A percentile compares a stretch with the other conserved stretches of the same genome.
phyloP scores from a whole-genome alignment of 2,888 invertebrate species.

The Dioctria linearis region DNA sequence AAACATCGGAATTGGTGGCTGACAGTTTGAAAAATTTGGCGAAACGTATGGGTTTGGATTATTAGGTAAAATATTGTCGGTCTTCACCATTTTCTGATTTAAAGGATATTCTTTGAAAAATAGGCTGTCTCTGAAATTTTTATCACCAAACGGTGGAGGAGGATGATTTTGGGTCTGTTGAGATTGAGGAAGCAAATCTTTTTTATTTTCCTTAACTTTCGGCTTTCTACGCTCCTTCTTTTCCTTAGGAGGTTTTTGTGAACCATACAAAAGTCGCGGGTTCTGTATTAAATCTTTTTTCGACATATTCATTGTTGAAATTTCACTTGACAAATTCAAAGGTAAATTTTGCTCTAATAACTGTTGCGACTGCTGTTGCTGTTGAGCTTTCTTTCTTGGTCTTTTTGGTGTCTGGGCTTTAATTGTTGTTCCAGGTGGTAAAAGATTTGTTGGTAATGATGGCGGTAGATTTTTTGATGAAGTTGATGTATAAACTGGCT shows the following conservation, averaged over 20 bases:
- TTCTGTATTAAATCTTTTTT: constrained; percentile 42
- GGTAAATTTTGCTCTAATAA: constrained; percentile 53
- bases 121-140: constrained; percentile 66
- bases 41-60: constrained; percentile 62
- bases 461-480: constrained; percentile 15
- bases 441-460: constrained; percentile 6
- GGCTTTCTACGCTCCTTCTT: constrained; percentile 52
- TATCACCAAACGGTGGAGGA: constrained; percentile 20
- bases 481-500: not conserved
- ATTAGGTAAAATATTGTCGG: constrained; percentile 9
- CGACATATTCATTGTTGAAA: constrained; percentile 21
- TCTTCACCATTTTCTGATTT: not conserved
- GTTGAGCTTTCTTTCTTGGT: constrained; percentile 34
- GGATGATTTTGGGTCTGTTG: not conserved
- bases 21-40: constrained; percentile 66
- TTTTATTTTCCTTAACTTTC: constrained; percentile 23
- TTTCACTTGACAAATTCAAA: constrained; percentile 53
- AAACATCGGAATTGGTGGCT: constrained; percentile 68
- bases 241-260: constrained; percentile 36
- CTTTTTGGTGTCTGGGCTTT: constrained; percentile 28
- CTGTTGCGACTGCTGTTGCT: constrained; percentile 27
- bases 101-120: constrained; percentile 69
- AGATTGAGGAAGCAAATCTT: not conserved
- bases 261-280: not conserved
- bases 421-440: constrained; percentile 48